Base-by-base conservation (phyloP, 2,888 invertebrate species). In the Tachina fera region DNA sequence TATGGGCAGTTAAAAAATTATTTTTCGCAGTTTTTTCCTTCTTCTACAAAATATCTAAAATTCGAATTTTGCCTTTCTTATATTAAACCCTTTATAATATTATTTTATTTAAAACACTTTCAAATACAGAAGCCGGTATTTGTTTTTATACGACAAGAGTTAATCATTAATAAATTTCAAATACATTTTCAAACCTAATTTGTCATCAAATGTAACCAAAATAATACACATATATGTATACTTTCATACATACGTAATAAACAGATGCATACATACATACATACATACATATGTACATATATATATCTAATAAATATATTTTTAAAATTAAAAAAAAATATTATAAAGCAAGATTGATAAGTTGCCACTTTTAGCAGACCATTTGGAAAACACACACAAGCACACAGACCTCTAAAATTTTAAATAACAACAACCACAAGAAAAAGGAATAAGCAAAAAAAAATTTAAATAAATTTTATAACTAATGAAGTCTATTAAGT, bases 401-500 rank as follows among this genome's bases (percentile, higher is more conserved):
- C 13, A 14, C 53, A 53, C n/a, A 74, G 6, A 31, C 31, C 31
- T 11, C 41, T 49, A 47, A 72, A 83, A 83, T 68, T 14, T 6
- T 60, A 71, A 80, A 75, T 19, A 68, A 76, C 58, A 61, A 58
- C 10, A 56, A 47, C 47, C 43, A 49, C 49, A 51, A 53, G 31
- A 31, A 60, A 60, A 51, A 22, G 16, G n/a, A 67, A 53, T 68
- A 14, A 82, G 19, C 53, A 53, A 63, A 60, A 65, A 75, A 31
- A 31, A 31, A 31, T 31, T 60, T 67, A 85, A 75, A 80, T 80
- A 84, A 85, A 75, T 79, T 71, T 84, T 80, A 87, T 88, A 87
- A 88, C 87, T 87, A 88, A 88, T 88, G 88, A 88, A 87, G 86
- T 71, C 88, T 87, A 88, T 88, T 88, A 88, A 87, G 82, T 76